Percentiles rank a stretch among this genome's conserved stretches.
Evolutionary conservation across 35 echinoderm and acorn worm species (phyloP).

Genomic region (Acanthaster planci): DNA sequence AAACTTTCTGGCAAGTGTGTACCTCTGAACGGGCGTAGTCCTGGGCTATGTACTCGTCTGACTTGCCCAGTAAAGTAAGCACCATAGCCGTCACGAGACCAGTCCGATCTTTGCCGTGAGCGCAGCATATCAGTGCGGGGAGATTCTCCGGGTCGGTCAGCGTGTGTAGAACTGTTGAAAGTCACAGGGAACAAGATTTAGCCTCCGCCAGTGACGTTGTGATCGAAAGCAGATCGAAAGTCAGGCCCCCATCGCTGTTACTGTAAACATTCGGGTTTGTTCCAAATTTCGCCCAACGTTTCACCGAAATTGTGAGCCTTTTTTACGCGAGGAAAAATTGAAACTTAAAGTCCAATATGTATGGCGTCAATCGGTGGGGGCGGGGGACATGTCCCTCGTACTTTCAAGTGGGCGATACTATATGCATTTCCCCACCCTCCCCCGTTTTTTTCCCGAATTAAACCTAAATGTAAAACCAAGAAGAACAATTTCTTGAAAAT

Average conservation of each 20-base stretch:
- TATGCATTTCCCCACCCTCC: too few species aligned
- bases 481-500: too few species aligned
- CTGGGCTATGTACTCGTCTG: conserved; percentile 43
- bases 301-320: background rate
- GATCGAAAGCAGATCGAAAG: background rate
- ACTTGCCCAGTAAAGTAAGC: conserved; percentile 30
- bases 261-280: background rate
- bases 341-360: too few species aligned
- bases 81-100: conserved; percentile 42
- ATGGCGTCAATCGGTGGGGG: too few species aligned
- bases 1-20: background rate
- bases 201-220: background rate
- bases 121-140: conserved; percentile 59
- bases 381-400: too few species aligned
- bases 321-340: too few species aligned
- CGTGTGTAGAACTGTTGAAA: conserved; percentile 30
- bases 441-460: too few species aligned
- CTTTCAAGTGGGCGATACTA: too few species aligned
- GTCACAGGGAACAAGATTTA: background rate
- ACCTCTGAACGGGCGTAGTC: conserved; percentile 63
- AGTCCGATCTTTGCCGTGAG: conserved; percentile 62
- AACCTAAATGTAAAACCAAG: too few species aligned
- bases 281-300: background rate
- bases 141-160: conserved; percentile 39
- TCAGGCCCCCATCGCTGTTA: background rate